Evolutionary conservation across 1,140 invertebrate genomes (phyloP), one percentile per base, ranked within the genome.

Genomic region (Hestina assimilis): DNA sequence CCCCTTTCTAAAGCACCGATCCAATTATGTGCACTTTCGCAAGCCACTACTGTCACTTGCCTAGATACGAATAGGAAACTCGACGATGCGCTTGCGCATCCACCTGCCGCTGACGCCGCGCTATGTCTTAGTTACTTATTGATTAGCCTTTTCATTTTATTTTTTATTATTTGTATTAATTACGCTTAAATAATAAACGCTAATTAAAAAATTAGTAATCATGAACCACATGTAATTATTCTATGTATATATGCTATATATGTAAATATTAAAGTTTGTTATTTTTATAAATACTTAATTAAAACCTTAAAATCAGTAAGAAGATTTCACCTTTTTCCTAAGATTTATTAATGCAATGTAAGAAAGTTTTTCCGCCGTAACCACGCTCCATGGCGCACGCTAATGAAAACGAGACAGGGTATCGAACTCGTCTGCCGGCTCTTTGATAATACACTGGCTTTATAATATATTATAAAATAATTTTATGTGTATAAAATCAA

Each of bases 11-110:
- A 87, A 87, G 84, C 81, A 73, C 75, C 83, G 84, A 87, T 87
- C 81, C 84, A 87, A 87, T 87, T 87, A 87, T 85, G 80, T 85
- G 84, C 82, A 87, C 84, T 87, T 87, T 87, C 84, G 84, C 82
- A 83, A 86, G 79, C 74, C 65, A 79, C 81, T 83, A 83, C 84
- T 85, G 83, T 87, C 82, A 79, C 80, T 84, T 75, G 84, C 84
- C 84, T 87, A 85, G 84, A 85, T 87, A 85, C 82, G 69, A 71
- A 85, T 87, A 85, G 82, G 80, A 81, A 83, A 85, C 80, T 76
- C 75, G 59, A 50, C 73, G 74, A 75, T 79, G 75, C 74, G 77
- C 80, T 72, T 58, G 74, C 72, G 52, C 68, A 69, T 68, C 75
- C 74, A 81, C 75, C 47, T 50, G 47, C 33, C 12, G 5, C 14